Evolutionary conservation across 2,888 invertebrate genomes (phyloP).

Genomic region (Colostygia pectinataria): DNA sequence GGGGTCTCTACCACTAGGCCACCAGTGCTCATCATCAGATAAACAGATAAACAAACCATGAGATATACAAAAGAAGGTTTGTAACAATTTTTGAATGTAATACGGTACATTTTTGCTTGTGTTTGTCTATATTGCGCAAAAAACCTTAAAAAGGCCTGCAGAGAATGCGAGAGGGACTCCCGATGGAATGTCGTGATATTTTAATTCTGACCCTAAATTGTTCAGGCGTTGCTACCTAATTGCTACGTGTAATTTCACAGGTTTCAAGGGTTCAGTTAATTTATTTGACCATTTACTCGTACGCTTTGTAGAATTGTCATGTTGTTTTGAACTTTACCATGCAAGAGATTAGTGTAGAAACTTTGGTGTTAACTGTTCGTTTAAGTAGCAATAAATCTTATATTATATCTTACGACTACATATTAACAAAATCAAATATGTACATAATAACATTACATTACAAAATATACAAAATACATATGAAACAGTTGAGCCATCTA

Average conservation of each 20-base stretch:
- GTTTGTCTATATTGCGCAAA: too few species aligned
- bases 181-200: constrained; percentile 14
- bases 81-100: too few species aligned
- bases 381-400: not conserved
- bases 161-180: constrained; percentile 1
- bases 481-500: too few species aligned
- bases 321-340: constrained; percentile 27
- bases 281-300: constrained; percentile 50
- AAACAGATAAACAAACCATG: too few species aligned
- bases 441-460: too few species aligned
- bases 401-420: too few species aligned
- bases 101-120: too few species aligned
- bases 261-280: constrained; percentile 66
- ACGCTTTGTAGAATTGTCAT: constrained; percentile 38
- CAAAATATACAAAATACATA: too few species aligned
- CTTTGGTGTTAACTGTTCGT: not conserved
- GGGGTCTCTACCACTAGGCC: too few species aligned
- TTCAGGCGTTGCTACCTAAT: constrained; percentile 52
- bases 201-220: constrained; percentile 54
- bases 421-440: too few species aligned
- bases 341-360: constrained; percentile 2
- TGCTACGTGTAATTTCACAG: constrained; percentile 62
- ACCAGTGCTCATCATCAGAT: too few species aligned
- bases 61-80: too few species aligned
- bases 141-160: not conserved